Evolutionary conservation across 2,113 vertebrate species (phyloP), one percentile per base, ranked within the genome.

Genomic region (Oryzias javanicus): DNA sequence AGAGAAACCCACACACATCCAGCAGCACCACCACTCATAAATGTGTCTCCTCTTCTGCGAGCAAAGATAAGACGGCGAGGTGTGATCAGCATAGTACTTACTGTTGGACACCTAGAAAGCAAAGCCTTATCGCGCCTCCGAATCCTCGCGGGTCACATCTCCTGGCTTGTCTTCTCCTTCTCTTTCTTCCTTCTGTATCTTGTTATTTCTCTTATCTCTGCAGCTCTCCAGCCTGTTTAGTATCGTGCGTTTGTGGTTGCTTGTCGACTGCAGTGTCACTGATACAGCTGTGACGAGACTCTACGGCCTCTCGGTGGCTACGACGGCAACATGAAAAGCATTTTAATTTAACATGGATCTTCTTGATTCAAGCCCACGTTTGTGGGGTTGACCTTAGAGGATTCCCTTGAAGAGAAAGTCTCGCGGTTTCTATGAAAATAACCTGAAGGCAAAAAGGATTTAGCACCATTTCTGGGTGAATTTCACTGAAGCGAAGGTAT

Each of bases 11-110:
- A 22, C 48, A 22, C 19, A 55, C 41, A 60, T 24, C 19, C 29
- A 69, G 4, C 20, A n/a, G n/a, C n/a, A 3, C 40, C 20, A 3
- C 40, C 56, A 53, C 49, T 56, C 56, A 52, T 62, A 57, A 69
- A 73, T 27, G 56, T 53, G 27, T 76, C 41, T 55, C 60, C 63
- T 77, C 61, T 44, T 64, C 73, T 81, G 76, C 44, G 70, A 63
- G 49, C 64, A 55, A 1, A 84, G 82, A 84, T 81, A 84, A 84
- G 76, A 67, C 47, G 0, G n/a, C 0, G 29, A 52, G 69, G 77
- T 27, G 59, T 16, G 74, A 85, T 76, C 66, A 67, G 66, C 55
- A 64, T 67, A 56, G 69, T 12, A 4, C 62, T 67, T 66, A 55
- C 65, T 65, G 72, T 56, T 64, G 76, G 73, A 74, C 70, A 67